phyloP scores from a whole-genome alignment of 1,140 invertebrate species.

The Bombus superbus region DNA sequence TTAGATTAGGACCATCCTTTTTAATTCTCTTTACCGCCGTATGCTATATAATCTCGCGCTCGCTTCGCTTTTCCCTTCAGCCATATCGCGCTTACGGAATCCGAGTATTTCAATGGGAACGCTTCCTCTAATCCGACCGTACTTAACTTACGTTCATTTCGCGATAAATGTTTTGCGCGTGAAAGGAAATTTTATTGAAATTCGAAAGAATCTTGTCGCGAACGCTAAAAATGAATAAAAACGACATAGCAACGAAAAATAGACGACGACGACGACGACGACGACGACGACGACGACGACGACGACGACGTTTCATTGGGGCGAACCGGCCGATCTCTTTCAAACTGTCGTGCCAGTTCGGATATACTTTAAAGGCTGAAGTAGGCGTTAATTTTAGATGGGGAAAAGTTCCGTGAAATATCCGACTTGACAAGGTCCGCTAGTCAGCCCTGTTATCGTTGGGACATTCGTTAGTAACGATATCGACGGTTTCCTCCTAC shows the following conservation, averaged over 20 bases:
- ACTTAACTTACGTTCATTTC: background rate
- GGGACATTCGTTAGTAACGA: slow-evolving; percentile 20
- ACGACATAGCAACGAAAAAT: too few species aligned
- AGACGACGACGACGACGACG: background rate
- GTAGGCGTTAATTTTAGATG: slow-evolving; percentile 8
- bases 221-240: background rate
- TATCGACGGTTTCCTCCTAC: slow-evolving; percentile 12
- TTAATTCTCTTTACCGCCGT: background rate
- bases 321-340: slow-evolving; percentile 29
- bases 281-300: background rate
- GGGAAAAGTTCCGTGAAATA: background rate
- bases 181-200: background rate
- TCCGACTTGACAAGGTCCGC: slow-evolving; percentile 2
- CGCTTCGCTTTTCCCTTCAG: background rate
- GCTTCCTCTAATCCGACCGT: slow-evolving; percentile 1
- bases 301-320: background rate
- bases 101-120: background rate
- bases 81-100: background rate
- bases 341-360: background rate
- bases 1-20: background rate
- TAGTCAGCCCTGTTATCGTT: background rate
- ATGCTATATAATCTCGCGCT: background rate
- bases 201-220: background rate
- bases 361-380: too few species aligned
- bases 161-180: slow-evolving; percentile 8